Evolutionary conservation across 2,113 vertebrate genomes (phyloP).

Genomic region (Pangasianodon hypophthalmus): DNA sequence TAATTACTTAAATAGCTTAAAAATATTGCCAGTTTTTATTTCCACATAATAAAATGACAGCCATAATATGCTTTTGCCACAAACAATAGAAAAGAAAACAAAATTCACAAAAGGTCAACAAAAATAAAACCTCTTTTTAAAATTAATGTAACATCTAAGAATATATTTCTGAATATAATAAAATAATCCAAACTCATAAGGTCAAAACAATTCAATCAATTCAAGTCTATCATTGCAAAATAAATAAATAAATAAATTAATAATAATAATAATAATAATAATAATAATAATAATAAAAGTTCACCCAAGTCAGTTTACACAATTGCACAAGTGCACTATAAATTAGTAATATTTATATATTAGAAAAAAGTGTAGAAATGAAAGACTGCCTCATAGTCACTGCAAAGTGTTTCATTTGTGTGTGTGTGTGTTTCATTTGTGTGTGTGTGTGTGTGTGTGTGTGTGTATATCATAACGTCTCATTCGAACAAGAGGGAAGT

Average conservation of each 20-base stretch:
- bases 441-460: constrained; percentile 32
- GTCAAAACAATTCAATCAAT: not conserved
- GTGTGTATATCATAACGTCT: constrained; percentile 1
- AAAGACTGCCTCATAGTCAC: constrained; percentile 50
- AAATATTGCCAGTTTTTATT: constrained; percentile 70
- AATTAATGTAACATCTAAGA: constrained; percentile 37
- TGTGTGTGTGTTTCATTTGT: constrained; percentile 9
- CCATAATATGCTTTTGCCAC: constrained; percentile 58
- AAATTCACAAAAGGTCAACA: constrained; percentile 57
- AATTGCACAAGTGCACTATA: constrained; percentile 69
- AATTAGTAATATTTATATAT: constrained; percentile 53
- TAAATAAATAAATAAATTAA: constrained; percentile 34
- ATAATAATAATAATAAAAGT: not conserved
- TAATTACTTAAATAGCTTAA: constrained; percentile 63
- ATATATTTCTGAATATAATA: constrained; percentile 38
- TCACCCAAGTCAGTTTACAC: constrained; percentile 58
- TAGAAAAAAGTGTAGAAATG: constrained; percentile 62
- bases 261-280: not conserved
- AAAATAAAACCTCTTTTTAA: constrained; percentile 56
- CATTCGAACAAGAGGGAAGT: constrained; percentile 48
- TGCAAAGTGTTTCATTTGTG: constrained; percentile 29
- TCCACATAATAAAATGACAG: constrained; percentile 53
- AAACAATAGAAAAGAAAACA: constrained; percentile 53
- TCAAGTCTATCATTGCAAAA: constrained; percentile 62
- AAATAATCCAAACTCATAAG: constrained; percentile 49